Conservation (phyloP, 92 coral and sea anemone species). For the Epizoanthus fatuus region DNA sequence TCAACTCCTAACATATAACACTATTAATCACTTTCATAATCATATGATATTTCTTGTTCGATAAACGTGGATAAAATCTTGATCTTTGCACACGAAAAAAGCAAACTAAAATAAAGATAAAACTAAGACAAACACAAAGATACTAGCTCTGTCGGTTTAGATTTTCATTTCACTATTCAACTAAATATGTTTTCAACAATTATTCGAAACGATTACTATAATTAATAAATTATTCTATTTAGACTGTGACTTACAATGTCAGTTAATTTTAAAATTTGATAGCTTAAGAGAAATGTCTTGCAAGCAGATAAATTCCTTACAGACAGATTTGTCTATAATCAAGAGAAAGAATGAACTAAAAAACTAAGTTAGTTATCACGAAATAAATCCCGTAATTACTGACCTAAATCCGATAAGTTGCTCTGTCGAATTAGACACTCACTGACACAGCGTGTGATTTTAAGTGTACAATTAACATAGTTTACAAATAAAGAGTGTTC, state of each 20-base stretch:
- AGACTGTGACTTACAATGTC: not conserved
- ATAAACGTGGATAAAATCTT: too few relatives aligned
- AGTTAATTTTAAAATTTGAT: not conserved
- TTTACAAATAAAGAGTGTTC: too few relatives aligned
- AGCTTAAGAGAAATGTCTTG: not conserved
- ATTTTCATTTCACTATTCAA: not conserved
- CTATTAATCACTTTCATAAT: too few relatives aligned
- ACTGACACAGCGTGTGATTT: not conserved
- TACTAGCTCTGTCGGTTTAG: not conserved
- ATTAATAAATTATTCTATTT: not conserved
- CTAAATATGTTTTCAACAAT: slow-evolving; percentile 3
- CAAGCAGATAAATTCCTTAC: not conserved
- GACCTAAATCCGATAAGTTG: not conserved
- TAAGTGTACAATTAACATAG: not conserved
- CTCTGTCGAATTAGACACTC: too few relatives aligned
- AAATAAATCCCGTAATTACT: not conserved
- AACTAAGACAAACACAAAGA: not conserved
- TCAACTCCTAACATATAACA: too few relatives aligned
- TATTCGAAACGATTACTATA: not conserved
- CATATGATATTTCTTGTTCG: too few relatives aligned
- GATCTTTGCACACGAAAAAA: too few relatives aligned
- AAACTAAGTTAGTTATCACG: not conserved
- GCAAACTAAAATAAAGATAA: too few relatives aligned
- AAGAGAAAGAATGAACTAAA: not conserved
- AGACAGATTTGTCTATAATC: slow-evolving; percentile 3